A percentile compares a stretch with the other conserved stretches of the same genome.
phyloP scores from a whole-genome alignment of 2,888 invertebrate species.

The Atethmia centrago region DNA sequence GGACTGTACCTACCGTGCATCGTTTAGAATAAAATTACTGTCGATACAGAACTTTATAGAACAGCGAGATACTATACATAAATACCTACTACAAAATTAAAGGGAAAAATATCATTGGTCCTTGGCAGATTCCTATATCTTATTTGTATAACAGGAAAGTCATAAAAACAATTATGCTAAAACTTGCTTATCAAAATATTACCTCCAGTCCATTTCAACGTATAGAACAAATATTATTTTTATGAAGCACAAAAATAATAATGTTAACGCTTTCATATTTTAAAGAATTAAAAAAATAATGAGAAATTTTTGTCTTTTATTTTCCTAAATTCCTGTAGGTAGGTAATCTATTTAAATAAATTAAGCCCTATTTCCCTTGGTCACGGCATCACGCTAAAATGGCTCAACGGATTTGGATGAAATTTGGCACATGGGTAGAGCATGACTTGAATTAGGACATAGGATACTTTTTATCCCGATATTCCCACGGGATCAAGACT shows the following conservation, averaged over 20 bases:
- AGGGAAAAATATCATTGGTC: neutral
- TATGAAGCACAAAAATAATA: slow-evolving; percentile 75
- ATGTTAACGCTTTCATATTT: slow-evolving; percentile 86
- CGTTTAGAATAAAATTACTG: neutral
- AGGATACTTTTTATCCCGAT: no score
- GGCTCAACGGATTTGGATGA: no score
- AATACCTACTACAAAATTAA: neutral
- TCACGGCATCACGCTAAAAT: no score
- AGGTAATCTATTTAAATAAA: no score
- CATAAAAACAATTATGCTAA: slow-evolving; percentile 10
- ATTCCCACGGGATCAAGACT: no score
- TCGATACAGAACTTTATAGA: no score
- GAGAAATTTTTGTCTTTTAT: slow-evolving; percentile 34
- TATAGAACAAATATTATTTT: slow-evolving; percentile 66
- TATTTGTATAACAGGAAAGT: slow-evolving; percentile 3
- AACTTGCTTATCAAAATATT: slow-evolving; percentile 37
- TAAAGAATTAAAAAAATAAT: slow-evolving; percentile 74
- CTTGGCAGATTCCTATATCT: neutral
- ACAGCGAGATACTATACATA: neutral
- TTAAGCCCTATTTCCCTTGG: no score
- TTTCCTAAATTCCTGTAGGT: neutral
- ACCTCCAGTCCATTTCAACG: slow-evolving; percentile 62
- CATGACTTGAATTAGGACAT: no score
- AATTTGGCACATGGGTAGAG: no score
- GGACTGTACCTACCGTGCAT: neutral